phyloP scores from a whole-genome alignment of 2,113 vertebrate genomes.

The Arothron firmamentum region DNA sequence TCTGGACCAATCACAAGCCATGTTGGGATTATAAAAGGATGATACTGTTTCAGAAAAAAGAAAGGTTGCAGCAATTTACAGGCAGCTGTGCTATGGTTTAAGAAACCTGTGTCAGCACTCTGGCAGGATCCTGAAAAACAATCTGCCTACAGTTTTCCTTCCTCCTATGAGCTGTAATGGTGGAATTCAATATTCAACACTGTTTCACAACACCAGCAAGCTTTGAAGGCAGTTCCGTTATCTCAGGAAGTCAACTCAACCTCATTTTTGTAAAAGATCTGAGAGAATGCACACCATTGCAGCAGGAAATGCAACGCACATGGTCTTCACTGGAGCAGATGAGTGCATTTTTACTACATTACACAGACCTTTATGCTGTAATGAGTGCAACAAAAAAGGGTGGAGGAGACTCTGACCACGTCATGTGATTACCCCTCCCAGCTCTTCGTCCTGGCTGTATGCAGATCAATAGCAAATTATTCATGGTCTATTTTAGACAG shows the following conservation, averaged over 20 bases:
- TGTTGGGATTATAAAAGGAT: not conserved
- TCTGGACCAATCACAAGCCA: not conserved
- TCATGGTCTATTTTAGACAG: conserved; percentile 7
- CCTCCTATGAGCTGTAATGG: conserved; percentile 36
- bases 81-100: conserved; percentile 45
- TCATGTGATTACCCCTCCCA: conserved; percentile 57
- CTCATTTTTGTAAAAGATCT: too few relatives aligned
- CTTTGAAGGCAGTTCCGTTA: too few relatives aligned
- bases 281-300: not conserved
- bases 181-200: conserved; percentile 8
- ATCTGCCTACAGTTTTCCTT: conserved; percentile 70
- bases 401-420: conserved; percentile 21
- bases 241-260: too few relatives aligned
- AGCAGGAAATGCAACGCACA: not conserved
- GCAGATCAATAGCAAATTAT: conserved; percentile 52
- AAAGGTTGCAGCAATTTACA: conserved; percentile 35
- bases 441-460: conserved; percentile 21
- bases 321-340: conserved; percentile 13
- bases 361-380: conserved; percentile 8
- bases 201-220: not conserved
- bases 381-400: conserved; percentile 16
- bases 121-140: conserved; percentile 65
- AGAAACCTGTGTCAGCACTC: conserved; percentile 71
- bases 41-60: not conserved
- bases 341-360: conserved; percentile 32